Evolutionary conservation across 2,797 vertebrate genomes (phyloP).

Genomic region (Chiropotes sagulatus): DNA sequence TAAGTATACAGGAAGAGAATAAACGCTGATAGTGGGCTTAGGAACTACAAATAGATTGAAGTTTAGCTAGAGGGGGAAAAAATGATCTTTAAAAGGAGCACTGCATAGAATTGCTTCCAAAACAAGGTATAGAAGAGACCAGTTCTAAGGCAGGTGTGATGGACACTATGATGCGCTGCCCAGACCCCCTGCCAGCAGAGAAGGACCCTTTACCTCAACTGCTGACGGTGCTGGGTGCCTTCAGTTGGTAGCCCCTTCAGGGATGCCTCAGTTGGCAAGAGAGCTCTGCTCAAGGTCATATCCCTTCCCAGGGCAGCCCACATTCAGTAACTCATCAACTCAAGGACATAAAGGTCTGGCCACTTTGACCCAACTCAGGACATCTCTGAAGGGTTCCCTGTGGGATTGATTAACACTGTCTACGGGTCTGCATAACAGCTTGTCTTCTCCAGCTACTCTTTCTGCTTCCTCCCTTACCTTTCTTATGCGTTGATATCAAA

Average conservation of each 20-base stretch:
- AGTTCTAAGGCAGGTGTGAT: not conserved
- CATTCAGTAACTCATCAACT: rapidly evolving
- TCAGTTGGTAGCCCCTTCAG: not conserved
- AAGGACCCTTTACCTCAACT: not conserved
- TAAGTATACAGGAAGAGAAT: not conserved
- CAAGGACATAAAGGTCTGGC: not conserved
- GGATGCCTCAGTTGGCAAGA: not conserved
- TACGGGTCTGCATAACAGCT: not conserved
- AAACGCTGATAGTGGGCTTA: not conserved
- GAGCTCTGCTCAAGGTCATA: not conserved
- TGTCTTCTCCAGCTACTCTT: not conserved
- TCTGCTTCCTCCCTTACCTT: not conserved
- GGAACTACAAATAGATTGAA: constrained; percentile 40
- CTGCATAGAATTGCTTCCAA: not conserved
- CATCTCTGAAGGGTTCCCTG: not conserved
- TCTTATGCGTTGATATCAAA: not conserved
- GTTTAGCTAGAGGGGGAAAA: not conserved
- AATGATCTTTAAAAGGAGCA: not conserved
- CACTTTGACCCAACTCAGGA: not conserved
- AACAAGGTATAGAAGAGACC: not conserved
- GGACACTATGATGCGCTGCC: rapidly evolving
- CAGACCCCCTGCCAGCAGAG: not conserved
- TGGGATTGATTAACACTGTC: too few relatives aligned
- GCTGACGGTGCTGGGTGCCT: not conserved
- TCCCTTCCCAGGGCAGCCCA: not conserved